Base-by-base conservation (phyloP, 2,888 invertebrate species). In the Diloba caeruleocephala region DNA sequence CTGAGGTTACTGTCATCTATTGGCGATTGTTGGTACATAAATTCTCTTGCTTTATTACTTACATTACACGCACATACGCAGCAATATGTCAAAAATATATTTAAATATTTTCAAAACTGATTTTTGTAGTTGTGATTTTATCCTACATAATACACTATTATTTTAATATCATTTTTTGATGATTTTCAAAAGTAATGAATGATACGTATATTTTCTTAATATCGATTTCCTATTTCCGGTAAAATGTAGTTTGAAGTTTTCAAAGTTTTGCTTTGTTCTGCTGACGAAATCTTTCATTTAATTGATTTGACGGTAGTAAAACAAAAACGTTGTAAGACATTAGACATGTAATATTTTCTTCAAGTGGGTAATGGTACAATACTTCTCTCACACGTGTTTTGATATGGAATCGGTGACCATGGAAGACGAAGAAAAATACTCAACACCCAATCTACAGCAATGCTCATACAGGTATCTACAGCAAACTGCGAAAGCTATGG, bases 401-500 rank as follows among this genome's bases (percentile, higher is more conserved):
- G 3, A 28, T 19, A 7, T 36, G 6, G 12, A 12, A 19, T 14
- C 19, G 1, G 6, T 37, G 37, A 73, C 37, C 21, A 77, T 62
- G 59, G 64, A 52, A 57, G 58, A 65, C 23, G 61, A 74, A n/a
- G 51, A 49, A 45, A 68, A 67, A 37, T 77, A 58, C 56, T 70
- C 72, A 8, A 41, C 53, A 36, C 58, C 52, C 13, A 68, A 65
- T 17, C 69, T 91, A 19, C 69, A 87, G 71, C 48, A 58, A 17
- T 77, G 74, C 43, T 66, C 81, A 0, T 92, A 92, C 54, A 82
- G 91, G 52, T 61, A 75, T 63, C 68, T 92, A 42, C 92, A 92
- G 59, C 76, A 85, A 52, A 54, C 84, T 19, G 88, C 92, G 0
- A 92, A 92, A 57, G 67, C 79, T 9, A 60, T 90, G 72, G 14